phyloP scores from a whole-genome alignment of 2,888 invertebrate genomes.

The Drymonia ruficornis region DNA sequence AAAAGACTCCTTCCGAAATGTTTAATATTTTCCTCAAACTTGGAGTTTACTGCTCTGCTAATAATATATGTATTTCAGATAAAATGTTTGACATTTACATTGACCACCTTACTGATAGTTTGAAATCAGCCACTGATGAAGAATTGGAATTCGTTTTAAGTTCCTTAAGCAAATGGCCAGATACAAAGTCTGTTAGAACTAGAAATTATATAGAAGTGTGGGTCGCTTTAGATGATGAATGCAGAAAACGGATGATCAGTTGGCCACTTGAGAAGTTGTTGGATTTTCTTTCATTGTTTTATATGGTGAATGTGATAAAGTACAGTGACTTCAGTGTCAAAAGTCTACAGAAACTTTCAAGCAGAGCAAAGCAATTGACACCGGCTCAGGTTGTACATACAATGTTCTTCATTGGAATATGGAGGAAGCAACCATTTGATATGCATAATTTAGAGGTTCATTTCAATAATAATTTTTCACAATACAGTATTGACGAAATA shows the following conservation, averaged over 20 bases:
- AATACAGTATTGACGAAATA: conserved; percentile 87
- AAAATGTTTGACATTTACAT: conserved; percentile 70
- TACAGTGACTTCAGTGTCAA: conserved; percentile 83
- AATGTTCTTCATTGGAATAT: conserved; percentile 87
- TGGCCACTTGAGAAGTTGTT: conserved; percentile 85
- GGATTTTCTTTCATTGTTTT: conserved; percentile 87
- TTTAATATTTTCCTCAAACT: conserved; percentile 61
- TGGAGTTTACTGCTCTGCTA: conserved; percentile 58
- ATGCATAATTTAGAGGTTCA: conserved; percentile 88
- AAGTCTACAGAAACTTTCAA: conserved; percentile 81
- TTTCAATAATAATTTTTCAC: conserved; percentile 76
- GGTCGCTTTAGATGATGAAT: conserved; percentile 88
- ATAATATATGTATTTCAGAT: conserved; percentile 64
- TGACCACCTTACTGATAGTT: conserved; percentile 75
- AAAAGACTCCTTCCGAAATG: conserved; percentile 50
- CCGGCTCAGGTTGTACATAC: conserved; percentile 87
- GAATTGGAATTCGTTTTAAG: conserved; percentile 83
- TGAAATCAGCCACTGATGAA: conserved; percentile 82
- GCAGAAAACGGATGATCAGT: conserved; percentile 66
- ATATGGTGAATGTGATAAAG: conserved; percentile 82
- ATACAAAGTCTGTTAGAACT: conserved; percentile 74
- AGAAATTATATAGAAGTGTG: conserved; percentile 87
- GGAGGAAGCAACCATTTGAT: conserved; percentile 81
- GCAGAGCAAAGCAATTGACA: conserved; percentile 84
- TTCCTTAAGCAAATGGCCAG: conserved; percentile 80